A percentile compares a stretch with the other conserved stretches of the same genome.
Conservation (phyloP, 2,888 invertebrate species). For the Napeogenes inachia region DNA sequence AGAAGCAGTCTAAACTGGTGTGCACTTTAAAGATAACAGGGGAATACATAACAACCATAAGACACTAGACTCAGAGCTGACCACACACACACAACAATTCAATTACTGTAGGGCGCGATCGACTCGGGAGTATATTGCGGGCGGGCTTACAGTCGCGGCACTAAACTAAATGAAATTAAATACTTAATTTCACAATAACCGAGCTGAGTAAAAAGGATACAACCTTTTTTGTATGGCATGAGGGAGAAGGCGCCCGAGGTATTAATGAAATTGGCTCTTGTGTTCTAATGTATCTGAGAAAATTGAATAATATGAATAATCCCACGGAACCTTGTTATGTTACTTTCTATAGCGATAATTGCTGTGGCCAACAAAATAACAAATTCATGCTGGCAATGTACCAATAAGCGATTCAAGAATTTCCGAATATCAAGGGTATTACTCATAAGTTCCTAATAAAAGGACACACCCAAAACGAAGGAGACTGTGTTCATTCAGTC, state of each 20-base stretch:
- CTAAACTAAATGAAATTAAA: too few relatives aligned
- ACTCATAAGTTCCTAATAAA: conserved; percentile 35
- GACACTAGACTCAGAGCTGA: conserved; percentile 14
- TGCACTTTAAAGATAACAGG: conserved; percentile 32
- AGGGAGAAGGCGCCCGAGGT: too few relatives aligned
- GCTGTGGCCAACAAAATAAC: conserved; percentile 39
- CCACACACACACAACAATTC: conserved; percentile 35
- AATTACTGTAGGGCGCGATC: conserved; percentile 21
- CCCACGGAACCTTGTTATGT: conserved; percentile 27
- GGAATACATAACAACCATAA: conserved; percentile 36
- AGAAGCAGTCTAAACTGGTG: conserved; percentile 17
- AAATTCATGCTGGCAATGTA: conserved; percentile 33
- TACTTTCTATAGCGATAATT: conserved; percentile 42
- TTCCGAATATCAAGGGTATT: conserved; percentile 27
- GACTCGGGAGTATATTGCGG: conserved; percentile 36
- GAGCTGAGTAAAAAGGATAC: too few relatives aligned
- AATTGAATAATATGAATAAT: too few relatives aligned
- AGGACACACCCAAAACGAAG: conserved; percentile 28
- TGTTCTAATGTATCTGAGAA: too few relatives aligned
- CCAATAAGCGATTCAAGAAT: conserved; percentile 22
- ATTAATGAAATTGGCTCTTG: too few relatives aligned
- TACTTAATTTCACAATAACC: too few relatives aligned
- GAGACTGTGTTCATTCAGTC: too few relatives aligned
- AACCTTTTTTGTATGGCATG: too few relatives aligned
- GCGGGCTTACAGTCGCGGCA: conserved; percentile 32